Evolutionary conservation across 1,140 invertebrate genomes (phyloP).

Genomic region (Zaprionus capensis): DNA sequence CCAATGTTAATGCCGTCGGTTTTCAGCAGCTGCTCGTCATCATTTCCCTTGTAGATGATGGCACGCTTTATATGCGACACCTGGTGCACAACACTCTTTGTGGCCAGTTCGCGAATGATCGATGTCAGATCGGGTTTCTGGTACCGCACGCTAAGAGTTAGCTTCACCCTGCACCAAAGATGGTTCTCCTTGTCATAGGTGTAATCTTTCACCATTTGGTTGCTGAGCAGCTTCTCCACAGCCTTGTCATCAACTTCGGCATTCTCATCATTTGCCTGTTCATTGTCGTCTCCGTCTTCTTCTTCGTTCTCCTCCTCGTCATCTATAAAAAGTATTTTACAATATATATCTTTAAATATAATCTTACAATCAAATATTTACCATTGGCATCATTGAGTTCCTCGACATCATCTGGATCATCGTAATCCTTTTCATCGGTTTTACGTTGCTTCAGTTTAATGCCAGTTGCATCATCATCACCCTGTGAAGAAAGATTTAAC

Average conservation of each 20-base stretch:
- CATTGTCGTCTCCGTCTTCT: conserved; percentile 86
- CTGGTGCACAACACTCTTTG: conserved; percentile 91
- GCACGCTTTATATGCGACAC: conserved; percentile 93
- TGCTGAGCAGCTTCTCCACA: conserved; percentile 85
- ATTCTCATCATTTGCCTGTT: conserved; percentile 85
- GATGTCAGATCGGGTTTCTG: conserved; percentile 91
- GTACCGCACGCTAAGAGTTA: conserved; percentile 88
- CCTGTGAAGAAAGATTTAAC: conserved; percentile 49
- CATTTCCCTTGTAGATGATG: conserved; percentile 89
- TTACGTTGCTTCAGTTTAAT: conserved; percentile 86
- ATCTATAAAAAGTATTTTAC: conserved; percentile 82
- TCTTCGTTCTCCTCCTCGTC: conserved; percentile 91
- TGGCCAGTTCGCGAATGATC: conserved; percentile 90
- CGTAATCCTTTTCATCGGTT: conserved; percentile 89
- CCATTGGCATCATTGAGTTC: conserved; percentile 84
- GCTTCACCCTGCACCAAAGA: conserved; percentile 90
- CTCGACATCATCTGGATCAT: conserved; percentile 92
- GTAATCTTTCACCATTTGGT: conserved; percentile 86
- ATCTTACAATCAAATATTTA: conserved; percentile 4
- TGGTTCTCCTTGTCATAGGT: conserved; percentile 89
- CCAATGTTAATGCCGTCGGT: conserved; percentile 98
- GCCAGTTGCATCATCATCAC: conserved; percentile 87
- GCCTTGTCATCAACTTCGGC: conserved; percentile 85
- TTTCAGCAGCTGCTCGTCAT: conserved; percentile 89
- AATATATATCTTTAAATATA: conserved; percentile 6